These are phyloP conservation scores for Sesamia inferens DNA, from an alignment of 2,888 invertebrate genomes.

Conservation along the genomic window DNA sequence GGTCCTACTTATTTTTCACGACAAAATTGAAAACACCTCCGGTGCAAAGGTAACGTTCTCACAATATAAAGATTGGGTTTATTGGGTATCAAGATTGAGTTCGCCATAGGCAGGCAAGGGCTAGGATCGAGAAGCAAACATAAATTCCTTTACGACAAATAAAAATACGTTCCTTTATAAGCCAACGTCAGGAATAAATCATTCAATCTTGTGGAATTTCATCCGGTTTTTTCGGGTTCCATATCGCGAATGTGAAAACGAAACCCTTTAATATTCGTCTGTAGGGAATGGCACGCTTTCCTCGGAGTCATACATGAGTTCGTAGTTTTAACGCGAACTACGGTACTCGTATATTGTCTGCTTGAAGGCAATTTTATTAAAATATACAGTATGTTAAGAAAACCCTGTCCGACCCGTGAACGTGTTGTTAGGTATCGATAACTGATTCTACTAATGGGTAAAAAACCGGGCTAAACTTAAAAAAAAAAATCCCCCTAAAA, in stretches of 20 bases:
- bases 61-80: conserved; percentile 86
- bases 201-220: conserved; percentile 81
- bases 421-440: too few relatives aligned
- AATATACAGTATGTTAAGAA: too few relatives aligned
- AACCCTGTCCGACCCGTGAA: too few relatives aligned
- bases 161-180: conserved; percentile 80
- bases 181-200: conserved; percentile 80
- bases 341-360: conserved; percentile 16
- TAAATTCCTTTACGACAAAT: conserved; percentile 87
- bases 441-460: too few relatives aligned
- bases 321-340: conserved; percentile 32
- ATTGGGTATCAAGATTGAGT: conserved; percentile 78
- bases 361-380: conserved; percentile 36
- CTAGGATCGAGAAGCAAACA: conserved; percentile 74
- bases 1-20: conserved; percentile 79
- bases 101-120: conserved; percentile 74
- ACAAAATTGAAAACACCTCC: conserved; percentile 85
- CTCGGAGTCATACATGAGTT: conserved; percentile 22
- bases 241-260: conserved; percentile 50
- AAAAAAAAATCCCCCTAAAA: too few relatives aligned
- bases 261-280: conserved; percentile 55
- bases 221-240: conserved; percentile 58
- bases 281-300: conserved; percentile 41
- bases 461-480: too few relatives aligned
- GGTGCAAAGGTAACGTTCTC: conserved; percentile 77